phyloP scores from a whole-genome alignment of 2,797 vertebrate species.

The Vultur gryphus region DNA sequence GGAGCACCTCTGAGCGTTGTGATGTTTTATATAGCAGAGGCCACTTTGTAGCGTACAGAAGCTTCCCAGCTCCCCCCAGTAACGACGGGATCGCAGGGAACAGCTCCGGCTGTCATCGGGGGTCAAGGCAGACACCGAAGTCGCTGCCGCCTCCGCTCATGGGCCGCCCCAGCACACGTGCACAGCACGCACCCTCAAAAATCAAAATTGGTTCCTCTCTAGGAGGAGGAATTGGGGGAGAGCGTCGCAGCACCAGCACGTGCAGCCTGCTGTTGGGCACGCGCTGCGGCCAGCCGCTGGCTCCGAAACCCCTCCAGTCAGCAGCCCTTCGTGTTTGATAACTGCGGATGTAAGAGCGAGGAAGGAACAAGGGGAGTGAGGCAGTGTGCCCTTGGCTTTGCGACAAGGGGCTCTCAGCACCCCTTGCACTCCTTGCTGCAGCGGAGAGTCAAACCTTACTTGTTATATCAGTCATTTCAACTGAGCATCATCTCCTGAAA shows the following conservation, averaged over 20 bases:
- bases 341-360: accelerated
- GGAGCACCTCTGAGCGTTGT: neutral
- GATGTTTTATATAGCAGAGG: neutral
- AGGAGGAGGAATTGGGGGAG: neutral
- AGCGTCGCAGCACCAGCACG: neutral
- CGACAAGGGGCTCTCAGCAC: neutral
- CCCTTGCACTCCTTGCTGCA: neutral
- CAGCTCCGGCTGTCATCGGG: neutral
- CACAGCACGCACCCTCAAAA: neutral
- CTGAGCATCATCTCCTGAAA: neutral
- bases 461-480: accelerated
- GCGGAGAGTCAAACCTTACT: neutral
- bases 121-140: neutral
- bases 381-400: neutral
- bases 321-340: accelerated
- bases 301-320: neutral
- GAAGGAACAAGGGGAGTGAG: neutral
- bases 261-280: neutral
- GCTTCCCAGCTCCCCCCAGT: neutral
- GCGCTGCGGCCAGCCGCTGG: neutral
- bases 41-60: neutral
- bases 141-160: neutral
- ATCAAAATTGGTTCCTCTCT: neutral
- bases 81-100: accelerated
- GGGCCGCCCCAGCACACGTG: neutral